These are phyloP conservation scores for Lumbricus terrestris DNA, from an alignment of 2,888 invertebrate genomes.

Conservation along the genomic window DNA sequence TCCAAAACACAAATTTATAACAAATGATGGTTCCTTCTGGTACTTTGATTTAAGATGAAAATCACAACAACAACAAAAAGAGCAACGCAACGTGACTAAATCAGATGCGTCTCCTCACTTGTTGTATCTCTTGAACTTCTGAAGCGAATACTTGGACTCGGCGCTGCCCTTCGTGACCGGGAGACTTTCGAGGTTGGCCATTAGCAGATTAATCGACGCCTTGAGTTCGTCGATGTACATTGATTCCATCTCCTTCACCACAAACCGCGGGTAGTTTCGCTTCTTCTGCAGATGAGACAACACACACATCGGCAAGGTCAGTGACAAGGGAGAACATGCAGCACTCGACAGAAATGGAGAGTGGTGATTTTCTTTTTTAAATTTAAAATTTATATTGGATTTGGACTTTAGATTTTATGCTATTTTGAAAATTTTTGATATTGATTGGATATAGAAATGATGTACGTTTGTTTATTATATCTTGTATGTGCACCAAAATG, in stretches of 20 bases:
- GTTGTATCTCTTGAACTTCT: conserved; percentile 96
- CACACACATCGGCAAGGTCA: neutral
- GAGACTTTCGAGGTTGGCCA: conserved; percentile 97
- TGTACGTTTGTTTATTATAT: too few species aligned
- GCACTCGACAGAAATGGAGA: neutral
- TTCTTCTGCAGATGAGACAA: conserved; percentile 10
- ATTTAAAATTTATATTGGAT: too few species aligned
- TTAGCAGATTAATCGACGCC: conserved; percentile 93
- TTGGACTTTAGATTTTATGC: too few species aligned
- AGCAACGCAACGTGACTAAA: neutral
- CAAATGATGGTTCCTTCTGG: neutral
- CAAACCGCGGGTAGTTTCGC: conserved; percentile 78
- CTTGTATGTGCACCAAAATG: too few species aligned
- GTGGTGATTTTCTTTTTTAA: too few species aligned
- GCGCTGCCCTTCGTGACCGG: conserved; percentile 97
- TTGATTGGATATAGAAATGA: too few species aligned
- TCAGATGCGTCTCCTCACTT: conserved; percentile 66
- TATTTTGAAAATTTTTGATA: too few species aligned
- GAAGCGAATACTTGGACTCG: conserved; percentile 94
- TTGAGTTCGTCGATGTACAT: conserved; percentile 97
- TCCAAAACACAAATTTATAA: neutral
- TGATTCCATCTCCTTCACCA: conserved; percentile 99
- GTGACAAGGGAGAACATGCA: neutral
- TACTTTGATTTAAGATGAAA: neutral
- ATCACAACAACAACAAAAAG: neutral